These are phyloP conservation scores for Conus betulinus DNA, from an alignment of 1,140 invertebrate genomes.

Conservation along the genomic window DNA sequence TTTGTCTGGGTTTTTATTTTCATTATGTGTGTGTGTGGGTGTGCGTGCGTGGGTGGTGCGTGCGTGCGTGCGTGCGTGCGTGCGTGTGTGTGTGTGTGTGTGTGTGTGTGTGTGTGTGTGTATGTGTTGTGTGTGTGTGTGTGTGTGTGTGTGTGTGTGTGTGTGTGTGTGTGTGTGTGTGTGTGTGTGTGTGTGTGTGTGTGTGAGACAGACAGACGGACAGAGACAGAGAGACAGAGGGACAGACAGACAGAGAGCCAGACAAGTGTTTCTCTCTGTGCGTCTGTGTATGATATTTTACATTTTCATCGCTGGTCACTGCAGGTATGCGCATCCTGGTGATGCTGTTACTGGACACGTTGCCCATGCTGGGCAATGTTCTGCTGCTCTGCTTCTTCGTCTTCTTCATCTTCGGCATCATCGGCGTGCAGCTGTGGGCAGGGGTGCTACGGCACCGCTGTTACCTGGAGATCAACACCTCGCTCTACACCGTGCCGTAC, in stretches of 20 bases:
- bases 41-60: not conserved
- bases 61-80: not conserved
- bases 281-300: too few relatives aligned
- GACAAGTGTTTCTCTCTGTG: too few relatives aligned
- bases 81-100: not conserved
- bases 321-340: constrained; percentile 98
- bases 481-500: not conserved
- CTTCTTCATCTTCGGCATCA: constrained; percentile 99
- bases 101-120: constrained; percentile 19
- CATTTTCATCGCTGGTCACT: constrained; percentile 17
- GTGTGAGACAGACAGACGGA: too few relatives aligned
- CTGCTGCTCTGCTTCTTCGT: constrained; percentile 99
- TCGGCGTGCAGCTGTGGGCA: constrained; percentile 99
- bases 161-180: too few relatives aligned
- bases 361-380: constrained; percentile 99
- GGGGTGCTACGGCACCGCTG: constrained; percentile 96
- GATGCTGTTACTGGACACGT: constrained; percentile 98
- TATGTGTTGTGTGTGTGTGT: not conserved
- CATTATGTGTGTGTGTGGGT: not conserved
- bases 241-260: too few relatives aligned
- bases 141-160: too few relatives aligned
- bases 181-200: too few relatives aligned
- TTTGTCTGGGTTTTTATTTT: too few relatives aligned
- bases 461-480: constrained; percentile 80
- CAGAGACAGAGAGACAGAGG: too few relatives aligned